phyloP scores from a whole-genome alignment of 2,888 invertebrate genomes.

The Siphlonurus alternatus region DNA sequence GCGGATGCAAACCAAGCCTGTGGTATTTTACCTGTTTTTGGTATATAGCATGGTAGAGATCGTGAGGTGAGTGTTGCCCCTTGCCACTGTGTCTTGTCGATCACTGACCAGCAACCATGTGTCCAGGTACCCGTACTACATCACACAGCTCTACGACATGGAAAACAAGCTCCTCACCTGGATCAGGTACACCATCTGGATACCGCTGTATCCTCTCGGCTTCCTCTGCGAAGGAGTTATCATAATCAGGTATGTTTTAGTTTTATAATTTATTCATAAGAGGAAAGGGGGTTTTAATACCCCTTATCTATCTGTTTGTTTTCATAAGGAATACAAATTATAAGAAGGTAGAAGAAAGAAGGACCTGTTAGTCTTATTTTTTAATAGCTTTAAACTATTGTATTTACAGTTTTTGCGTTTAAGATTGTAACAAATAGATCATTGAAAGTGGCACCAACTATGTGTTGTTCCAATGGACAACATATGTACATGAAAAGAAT shows the following conservation, averaged over 20 bases:
- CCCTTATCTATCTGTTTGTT: neutral
- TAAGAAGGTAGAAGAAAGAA: no score
- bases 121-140: slow-evolving; percentile 82
- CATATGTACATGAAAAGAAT: no score
- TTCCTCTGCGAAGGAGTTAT: slow-evolving; percentile 73
- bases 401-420: no score
- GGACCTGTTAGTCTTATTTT: no score
- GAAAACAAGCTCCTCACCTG: slow-evolving; percentile 66
- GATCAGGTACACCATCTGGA: slow-evolving; percentile 88
- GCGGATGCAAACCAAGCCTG: slow-evolving; percentile 71
- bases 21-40: slow-evolving; percentile 72
- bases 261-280: neutral
- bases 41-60: slow-evolving; percentile 72
- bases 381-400: no score
- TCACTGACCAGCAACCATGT: no score
- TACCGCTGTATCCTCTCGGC: slow-evolving; percentile 81
- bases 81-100: no score
- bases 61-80: no score
- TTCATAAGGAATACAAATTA: no score
- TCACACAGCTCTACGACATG: slow-evolving; percentile 57
- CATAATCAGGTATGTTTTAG: slow-evolving; percentile 33
- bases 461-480: no score
- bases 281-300: neutral
- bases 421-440: no score
- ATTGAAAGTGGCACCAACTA: no score